Evolutionary conservation across 2,797 vertebrate species (phyloP).

Genomic region (Harpagifer antarcticus): DNA sequence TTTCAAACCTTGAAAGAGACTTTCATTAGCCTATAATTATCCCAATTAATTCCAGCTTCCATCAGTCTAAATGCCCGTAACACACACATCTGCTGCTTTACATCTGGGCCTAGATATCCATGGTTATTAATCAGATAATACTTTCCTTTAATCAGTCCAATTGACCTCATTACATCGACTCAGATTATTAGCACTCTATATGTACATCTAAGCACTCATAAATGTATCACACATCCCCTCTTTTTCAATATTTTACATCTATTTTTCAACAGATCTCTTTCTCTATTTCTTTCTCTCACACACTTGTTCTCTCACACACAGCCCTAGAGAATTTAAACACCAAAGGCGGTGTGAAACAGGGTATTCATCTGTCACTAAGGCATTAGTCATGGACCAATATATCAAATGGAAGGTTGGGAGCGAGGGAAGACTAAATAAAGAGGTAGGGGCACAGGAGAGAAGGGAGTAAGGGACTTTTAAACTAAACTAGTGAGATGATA

Average conservation of each 20-base stretch:
- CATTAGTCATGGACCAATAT: constrained; percentile 53
- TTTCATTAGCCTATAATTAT: constrained; percentile 25
- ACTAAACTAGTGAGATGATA: neutral
- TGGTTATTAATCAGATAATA: neutral
- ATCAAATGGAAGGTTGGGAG: constrained; percentile 5
- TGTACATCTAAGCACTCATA: neutral
- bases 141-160: neutral
- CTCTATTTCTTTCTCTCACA: neutral
- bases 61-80: neutral
- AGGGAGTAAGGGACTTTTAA: neutral
- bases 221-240: neutral
- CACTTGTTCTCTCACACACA: neutral
- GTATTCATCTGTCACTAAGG: constrained; percentile 53
- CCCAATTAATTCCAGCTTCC: constrained; percentile 8
- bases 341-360: constrained; percentile 35
- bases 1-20: neutral
- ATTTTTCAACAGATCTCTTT: neutral
- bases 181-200: neutral
- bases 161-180: neutral
- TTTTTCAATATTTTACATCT: neutral
- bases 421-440: neutral
- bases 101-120: neutral
- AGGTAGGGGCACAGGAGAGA: neutral
- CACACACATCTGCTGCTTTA: neutral
- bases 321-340: constrained; percentile 10